These are phyloP conservation scores for Himalopsyche kuldschensis DNA, from an alignment of 2,888 invertebrate genomes.

Conservation along the genomic window DNA sequence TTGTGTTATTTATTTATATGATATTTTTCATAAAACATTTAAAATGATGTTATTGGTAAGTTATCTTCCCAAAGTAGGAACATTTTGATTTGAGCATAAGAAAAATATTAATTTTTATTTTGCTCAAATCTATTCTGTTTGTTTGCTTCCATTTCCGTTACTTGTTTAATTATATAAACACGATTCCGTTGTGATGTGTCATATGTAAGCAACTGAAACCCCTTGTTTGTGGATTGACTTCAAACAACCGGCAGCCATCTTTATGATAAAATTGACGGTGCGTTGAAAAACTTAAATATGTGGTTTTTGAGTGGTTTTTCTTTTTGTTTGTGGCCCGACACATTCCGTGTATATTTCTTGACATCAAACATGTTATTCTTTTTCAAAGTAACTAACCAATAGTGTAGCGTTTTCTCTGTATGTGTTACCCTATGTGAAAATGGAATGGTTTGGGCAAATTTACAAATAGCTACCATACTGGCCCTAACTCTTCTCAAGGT, in stretches of 20 bases:
- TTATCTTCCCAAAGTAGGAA: too few species aligned
- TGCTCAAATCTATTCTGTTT: not conserved
- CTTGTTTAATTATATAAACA: not conserved
- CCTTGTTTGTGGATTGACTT: slow-evolving; percentile 36
- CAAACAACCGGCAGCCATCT: slow-evolving; percentile 34
- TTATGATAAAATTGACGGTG: slow-evolving; percentile 27
- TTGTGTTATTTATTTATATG: too few species aligned
- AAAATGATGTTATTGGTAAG: too few species aligned
- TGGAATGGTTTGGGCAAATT: not conserved
- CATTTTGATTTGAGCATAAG: too few species aligned
- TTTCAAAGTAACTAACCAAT: not conserved
- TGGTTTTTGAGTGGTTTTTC: slow-evolving; percentile 35
- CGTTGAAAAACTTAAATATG: slow-evolving; percentile 30
- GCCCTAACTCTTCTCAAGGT: not conserved
- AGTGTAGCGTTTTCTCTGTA: not conserved
- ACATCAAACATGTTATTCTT: not conserved
- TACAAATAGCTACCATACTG: not conserved
- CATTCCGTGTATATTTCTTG: not conserved
- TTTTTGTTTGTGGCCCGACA: slow-evolving; percentile 27
- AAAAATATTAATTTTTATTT: not conserved
- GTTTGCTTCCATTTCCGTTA: not conserved
- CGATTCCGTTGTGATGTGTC: not conserved
- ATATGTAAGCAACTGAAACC: not conserved
- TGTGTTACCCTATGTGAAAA: not conserved
- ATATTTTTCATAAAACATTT: too few species aligned